Evolutionary conservation across 2,113 vertebrate genomes (phyloP).

Genomic region (Bos taurus): DNA sequence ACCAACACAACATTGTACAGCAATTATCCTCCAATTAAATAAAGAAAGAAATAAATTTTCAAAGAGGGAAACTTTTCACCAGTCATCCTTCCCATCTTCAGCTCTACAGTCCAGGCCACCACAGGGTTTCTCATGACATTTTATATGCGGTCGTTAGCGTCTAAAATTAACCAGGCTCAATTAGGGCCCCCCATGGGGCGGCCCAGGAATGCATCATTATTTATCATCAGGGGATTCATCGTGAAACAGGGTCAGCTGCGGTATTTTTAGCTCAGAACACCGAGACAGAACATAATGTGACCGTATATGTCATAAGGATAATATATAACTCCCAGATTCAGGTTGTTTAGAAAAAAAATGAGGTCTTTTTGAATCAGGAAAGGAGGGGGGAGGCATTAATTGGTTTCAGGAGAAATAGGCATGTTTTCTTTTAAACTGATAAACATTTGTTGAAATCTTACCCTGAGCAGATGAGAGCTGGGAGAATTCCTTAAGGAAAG

Average conservation of each 20-base stretch:
- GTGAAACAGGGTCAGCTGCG: slow-evolving; percentile 50
- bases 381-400: neutral
- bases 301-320: neutral
- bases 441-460: too few species aligned
- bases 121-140: neutral
- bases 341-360: neutral
- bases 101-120: neutral
- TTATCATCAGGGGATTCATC: slow-evolving; percentile 54
- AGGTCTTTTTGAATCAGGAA: neutral
- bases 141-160: neutral
- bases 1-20: neutral
- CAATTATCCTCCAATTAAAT: neutral
- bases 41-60: too few species aligned
- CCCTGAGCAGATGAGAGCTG: neutral
- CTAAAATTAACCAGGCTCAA: neutral
- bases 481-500: accelerated
- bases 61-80: neutral
- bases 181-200: neutral
- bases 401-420: neutral
- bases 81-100: accelerated
- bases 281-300: neutral
- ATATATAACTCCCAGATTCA: neutral
- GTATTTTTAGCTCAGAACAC: slow-evolving; percentile 33
- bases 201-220: neutral
- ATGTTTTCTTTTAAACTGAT: too few species aligned